Conservation (phyloP, 2,113 vertebrate species). For the Phodopus roborovskii region DNA sequence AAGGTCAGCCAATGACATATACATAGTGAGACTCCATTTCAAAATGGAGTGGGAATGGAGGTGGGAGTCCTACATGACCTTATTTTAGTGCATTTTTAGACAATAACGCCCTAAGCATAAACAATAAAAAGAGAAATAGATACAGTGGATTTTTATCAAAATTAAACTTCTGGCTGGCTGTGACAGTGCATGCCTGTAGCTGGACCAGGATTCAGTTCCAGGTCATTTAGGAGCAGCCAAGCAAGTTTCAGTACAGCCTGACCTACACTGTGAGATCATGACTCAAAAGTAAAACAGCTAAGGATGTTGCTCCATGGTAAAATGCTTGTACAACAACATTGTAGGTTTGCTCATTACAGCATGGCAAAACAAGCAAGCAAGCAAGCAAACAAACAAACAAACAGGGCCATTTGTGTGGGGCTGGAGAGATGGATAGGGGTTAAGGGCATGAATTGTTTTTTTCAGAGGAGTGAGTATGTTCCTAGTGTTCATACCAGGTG, state of each 20-base stretch:
- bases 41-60: background rate
- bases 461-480: background rate
- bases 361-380: background rate
- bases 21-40: background rate
- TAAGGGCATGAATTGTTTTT: background rate
- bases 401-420: background rate
- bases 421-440: background rate
- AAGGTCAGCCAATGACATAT: background rate
- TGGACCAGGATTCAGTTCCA: background rate
- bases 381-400: background rate
- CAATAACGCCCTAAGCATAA: background rate
- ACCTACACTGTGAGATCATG: background rate
- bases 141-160: background rate
- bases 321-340: background rate
- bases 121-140: background rate
- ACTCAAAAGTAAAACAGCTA: background rate
- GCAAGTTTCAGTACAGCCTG: background rate
- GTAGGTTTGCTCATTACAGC: background rate
- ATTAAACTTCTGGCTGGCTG: background rate
- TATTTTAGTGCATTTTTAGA: background rate
- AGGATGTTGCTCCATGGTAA: background rate
- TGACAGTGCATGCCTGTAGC: background rate
- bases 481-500: background rate
- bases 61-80: background rate
- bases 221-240: background rate